These are phyloP conservation scores for Operophtera brumata DNA, from an alignment of 2,888 invertebrate species.

Conservation along the genomic window DNA sequence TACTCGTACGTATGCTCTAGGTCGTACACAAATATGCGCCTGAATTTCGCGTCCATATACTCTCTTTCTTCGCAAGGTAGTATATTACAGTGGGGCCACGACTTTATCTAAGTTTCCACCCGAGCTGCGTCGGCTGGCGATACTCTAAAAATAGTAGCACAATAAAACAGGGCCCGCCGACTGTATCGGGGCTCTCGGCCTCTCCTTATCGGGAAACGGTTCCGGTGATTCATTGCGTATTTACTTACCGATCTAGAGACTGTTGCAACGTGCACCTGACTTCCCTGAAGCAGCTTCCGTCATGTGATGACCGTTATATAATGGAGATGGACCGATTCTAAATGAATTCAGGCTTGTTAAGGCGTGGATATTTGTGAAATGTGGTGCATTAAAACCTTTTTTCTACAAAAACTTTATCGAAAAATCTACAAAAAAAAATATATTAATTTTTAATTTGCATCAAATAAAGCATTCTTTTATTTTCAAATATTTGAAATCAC, in stretches of 20 bases:
- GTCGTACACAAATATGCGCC: background rate
- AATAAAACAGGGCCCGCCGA: conserved; percentile 71
- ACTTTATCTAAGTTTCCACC: conserved; percentile 77
- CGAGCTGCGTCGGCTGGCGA: conserved; percentile 68
- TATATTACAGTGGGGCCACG: conserved; percentile 69
- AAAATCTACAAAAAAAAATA: too few relatives aligned
- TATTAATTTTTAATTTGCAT: too few relatives aligned
- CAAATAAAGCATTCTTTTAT: too few relatives aligned
- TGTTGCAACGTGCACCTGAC: conserved; percentile 42
- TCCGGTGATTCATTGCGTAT: conserved; percentile 72
- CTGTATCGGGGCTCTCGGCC: conserved; percentile 58
- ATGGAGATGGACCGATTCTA: too few relatives aligned
- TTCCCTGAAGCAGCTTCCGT: background rate
- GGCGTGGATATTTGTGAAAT: too few relatives aligned
- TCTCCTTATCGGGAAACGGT: conserved; percentile 74
- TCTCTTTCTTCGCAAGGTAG: conserved; percentile 38
- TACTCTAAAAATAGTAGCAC: conserved; percentile 75
- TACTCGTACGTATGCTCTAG: too few relatives aligned
- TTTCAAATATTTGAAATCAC: too few relatives aligned
- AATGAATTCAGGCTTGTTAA: too few relatives aligned
- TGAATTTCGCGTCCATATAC: background rate
- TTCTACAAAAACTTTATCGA: too few relatives aligned
- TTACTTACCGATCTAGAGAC: conserved; percentile 55
- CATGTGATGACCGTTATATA: too few relatives aligned
- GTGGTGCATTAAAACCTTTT: too few relatives aligned